Percentiles rank a stretch among this genome's conserved stretches.
Evolutionary conservation across 2,113 vertebrate species (phyloP).

Genomic region (Eolophus roseicapilla): DNA sequence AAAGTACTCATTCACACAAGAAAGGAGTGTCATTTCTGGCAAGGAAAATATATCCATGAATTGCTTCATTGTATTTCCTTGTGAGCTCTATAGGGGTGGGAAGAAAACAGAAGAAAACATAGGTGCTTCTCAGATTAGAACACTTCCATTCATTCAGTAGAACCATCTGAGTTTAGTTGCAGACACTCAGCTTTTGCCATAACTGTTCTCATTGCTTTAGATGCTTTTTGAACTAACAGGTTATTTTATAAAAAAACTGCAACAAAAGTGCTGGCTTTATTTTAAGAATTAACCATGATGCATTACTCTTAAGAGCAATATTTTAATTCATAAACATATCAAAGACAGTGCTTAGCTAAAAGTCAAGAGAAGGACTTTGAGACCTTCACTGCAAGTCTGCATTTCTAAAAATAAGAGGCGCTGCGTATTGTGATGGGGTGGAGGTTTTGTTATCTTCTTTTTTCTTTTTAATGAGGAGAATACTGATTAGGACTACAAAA

Average conservation of each 20-base stretch:
- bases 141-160: background rate
- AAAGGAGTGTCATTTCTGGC: constrained; percentile 96
- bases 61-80: constrained; percentile 95
- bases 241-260: background rate
- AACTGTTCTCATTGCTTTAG: background rate
- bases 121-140: background rate
- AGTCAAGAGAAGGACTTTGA: background rate
- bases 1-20: constrained; percentile 96
- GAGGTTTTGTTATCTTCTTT: background rate
- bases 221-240: background rate
- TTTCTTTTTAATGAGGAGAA: background rate
- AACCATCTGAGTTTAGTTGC: background rate
- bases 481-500: background rate
- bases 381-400: background rate
- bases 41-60: constrained; percentile 99
- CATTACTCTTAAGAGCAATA: background rate
- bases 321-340: background rate
- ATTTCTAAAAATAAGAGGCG: background rate
- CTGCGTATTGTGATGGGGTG: background rate
- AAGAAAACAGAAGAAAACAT: background rate
- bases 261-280: background rate
- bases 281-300: background rate
- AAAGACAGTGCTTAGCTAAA: background rate
- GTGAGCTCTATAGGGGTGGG: constrained; percentile 82
- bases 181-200: background rate